Evolutionary conservation across 2,797 vertebrate genomes (phyloP).

Genomic region (Tadarida brasiliensis): DNA sequence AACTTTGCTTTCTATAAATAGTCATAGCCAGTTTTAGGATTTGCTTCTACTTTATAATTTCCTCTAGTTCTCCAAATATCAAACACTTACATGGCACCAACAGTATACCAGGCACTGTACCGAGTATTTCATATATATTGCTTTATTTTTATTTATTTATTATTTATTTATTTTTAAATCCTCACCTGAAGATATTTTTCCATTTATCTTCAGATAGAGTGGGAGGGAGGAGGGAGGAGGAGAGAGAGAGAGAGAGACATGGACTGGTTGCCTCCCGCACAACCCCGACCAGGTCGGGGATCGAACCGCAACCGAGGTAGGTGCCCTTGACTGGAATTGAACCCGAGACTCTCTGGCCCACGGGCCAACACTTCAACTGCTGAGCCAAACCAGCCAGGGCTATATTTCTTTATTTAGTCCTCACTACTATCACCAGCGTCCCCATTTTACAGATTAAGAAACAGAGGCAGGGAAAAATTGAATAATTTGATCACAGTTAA

Average conservation of each 20-base stretch:
- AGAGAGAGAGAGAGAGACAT: too few relatives aligned
- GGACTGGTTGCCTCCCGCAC: too few relatives aligned
- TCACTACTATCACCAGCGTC: neutral
- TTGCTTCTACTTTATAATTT: conserved; percentile 4
- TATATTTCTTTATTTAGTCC: neutral
- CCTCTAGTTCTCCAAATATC: neutral
- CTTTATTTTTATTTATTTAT: neutral
- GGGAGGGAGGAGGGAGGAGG: too few relatives aligned
- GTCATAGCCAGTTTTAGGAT: neutral
- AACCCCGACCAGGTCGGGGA: too few relatives aligned
- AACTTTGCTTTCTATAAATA: neutral
- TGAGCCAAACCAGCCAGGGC: too few relatives aligned
- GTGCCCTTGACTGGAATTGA: too few relatives aligned
- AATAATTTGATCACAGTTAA: neutral
- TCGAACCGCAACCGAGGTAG: too few relatives aligned
- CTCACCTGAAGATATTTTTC: too few relatives aligned
- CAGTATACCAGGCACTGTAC: neutral
- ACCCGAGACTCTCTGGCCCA: too few relatives aligned
- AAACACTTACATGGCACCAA: neutral
- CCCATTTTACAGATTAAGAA: neutral
- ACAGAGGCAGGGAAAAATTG: neutral
- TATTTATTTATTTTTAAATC: too few relatives aligned
- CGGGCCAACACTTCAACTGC: too few relatives aligned
- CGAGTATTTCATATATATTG: neutral
- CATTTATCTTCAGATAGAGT: too few relatives aligned